Conservation (phyloP, 2,797 vertebrate genomes). For the Xenopus petersii region DNA sequence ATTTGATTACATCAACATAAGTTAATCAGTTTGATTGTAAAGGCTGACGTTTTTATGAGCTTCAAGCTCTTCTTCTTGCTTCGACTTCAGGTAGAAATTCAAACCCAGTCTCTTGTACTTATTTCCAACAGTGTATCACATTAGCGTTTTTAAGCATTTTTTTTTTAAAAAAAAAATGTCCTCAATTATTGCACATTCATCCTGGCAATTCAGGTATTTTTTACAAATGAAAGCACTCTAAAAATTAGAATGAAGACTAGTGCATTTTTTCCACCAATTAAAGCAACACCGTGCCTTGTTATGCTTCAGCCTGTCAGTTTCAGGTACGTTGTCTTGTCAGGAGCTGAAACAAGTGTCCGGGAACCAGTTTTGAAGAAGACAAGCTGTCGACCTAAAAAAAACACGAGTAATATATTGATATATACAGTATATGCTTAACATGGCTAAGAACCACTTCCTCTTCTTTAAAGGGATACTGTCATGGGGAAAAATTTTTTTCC, state of each 20-base stretch:
- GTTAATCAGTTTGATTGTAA: not conserved
- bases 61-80: constrained; percentile 21
- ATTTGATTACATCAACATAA: not conserved
- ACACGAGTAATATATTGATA: too few relatives aligned
- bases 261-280: constrained; percentile 54
- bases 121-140: constrained; percentile 58
- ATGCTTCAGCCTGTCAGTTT: constrained; percentile 66
- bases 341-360: constrained; percentile 65
- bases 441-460: too few relatives aligned
- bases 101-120: constrained; percentile 39
- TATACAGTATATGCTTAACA: too few relatives aligned
- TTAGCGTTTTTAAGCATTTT: constrained; percentile 66
- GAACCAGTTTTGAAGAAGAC: constrained; percentile 81
- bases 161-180: constrained; percentile 51
- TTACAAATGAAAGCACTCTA: constrained; percentile 57
- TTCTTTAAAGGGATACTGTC: too few relatives aligned
- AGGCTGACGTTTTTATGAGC: not conserved
- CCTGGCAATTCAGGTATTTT: constrained; percentile 63
- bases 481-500: too few relatives aligned
- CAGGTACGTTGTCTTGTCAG: constrained; percentile 71
- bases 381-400: constrained; percentile 74
- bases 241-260: constrained; percentile 64
- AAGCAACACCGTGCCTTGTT: not conserved
- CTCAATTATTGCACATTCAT: constrained; percentile 76
- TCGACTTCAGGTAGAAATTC: constrained; percentile 51